Base-by-base conservation (phyloP, 2,113 vertebrate species). In the Sitta europaea region DNA sequence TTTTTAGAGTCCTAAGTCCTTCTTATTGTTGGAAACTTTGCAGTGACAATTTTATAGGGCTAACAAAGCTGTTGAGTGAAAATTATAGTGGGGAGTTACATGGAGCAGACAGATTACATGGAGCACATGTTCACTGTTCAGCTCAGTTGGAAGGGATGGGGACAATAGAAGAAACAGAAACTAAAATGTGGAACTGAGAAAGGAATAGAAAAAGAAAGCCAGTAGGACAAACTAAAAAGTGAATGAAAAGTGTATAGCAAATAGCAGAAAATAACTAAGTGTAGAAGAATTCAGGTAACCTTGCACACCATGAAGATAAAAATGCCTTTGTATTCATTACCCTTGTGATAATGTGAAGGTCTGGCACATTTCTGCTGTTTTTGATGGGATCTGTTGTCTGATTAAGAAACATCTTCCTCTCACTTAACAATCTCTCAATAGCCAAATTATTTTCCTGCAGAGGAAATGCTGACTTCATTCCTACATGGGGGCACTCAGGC, bases 401-500 rank as follows among this genome's bases (percentile, higher is more conserved):
- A 40, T 40, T 72, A 63, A 81, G 70, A 57, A 87, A 43, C 17
- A 4, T 29, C 29, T 54, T 85, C 27, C n/a, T 68, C 31, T 71
- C n/a, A 24, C 51, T 79, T 88, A 73, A 73, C 35, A 50, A 2
- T 40, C 17, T 77, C 35, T 81, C 23, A 63, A 58, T 71, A 82
- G 76, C 33, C 25, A 48, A 33, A 75, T 61, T 57, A 29, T 88
- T 54, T 33, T 76, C 35, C 58, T 70, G 38, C 21, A 57, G 42
- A 53, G 36, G 25, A 77, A 61, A 33, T 78, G 33, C 23, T 63
- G 66, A 38, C 10, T 70, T 50, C 11, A 17, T 81, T 78, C 28
- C 47, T 62, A 6, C 10, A 2, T 23, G n/a, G 20, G 24, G 7
- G 1, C 21, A 12, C 11, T 54, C 7, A 3, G 12, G 24, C 33